Evolutionary conservation across 2,113 vertebrate species (phyloP).

Genomic region (Rostratula benghalensis): DNA sequence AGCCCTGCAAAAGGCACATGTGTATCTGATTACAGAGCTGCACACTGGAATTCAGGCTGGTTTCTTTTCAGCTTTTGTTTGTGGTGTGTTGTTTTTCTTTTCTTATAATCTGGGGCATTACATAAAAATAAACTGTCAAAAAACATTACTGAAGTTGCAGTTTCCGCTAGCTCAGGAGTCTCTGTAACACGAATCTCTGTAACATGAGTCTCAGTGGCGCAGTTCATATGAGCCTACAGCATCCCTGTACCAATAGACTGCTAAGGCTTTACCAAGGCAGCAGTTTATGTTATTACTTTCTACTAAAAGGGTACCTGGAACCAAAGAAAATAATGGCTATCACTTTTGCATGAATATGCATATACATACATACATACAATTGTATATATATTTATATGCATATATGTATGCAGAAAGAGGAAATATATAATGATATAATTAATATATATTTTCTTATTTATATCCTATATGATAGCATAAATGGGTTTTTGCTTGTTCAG

Average conservation of each 20-base stretch:
- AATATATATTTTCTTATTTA: neutral
- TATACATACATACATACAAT: no score
- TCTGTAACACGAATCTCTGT: neutral
- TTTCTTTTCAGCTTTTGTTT: slow-evolving; percentile 7
- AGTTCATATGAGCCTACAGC: neutral
- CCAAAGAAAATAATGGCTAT: neutral
- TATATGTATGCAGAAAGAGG: neutral
- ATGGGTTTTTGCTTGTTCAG: neutral
- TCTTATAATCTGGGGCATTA: neutral
- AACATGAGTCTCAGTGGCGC: neutral
- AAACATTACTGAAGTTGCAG: neutral
- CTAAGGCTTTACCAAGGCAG: neutral
- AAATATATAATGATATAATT: neutral
- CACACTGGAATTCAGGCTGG: neutral
- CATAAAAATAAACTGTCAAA: slow-evolving; percentile 42
- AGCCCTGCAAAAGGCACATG: neutral
- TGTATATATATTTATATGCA: accelerated
- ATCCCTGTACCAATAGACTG: accelerated
- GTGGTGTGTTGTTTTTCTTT: slow-evolving; percentile 45
- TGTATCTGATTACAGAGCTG: neutral
- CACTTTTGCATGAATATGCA: neutral
- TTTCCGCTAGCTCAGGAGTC: neutral
- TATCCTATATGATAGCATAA: neutral
- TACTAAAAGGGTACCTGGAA: neutral
- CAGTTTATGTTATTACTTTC: neutral